Evolutionary conservation across 2,113 vertebrate genomes (phyloP), one percentile per base, ranked within the genome.

Genomic region (Anser brachyrhynchus): DNA sequence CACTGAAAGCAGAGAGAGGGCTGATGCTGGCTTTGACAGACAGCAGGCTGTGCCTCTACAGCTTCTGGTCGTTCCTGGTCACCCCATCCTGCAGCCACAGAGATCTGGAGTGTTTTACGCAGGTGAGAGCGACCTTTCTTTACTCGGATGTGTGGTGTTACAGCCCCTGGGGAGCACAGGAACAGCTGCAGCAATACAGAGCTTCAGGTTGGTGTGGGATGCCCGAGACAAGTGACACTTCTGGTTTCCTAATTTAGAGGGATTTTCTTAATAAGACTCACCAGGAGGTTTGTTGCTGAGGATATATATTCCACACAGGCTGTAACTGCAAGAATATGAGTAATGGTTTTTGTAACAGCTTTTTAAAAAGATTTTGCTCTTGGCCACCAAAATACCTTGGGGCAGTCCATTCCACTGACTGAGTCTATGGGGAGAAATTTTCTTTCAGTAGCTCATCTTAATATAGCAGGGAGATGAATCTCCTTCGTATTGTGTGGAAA

Each of bases 141-240:
- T 37, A n/a, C 21, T 41, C 39, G 35, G 16, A 15, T 21, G 10
- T 3, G 1, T 0, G 0, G 0, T 46, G 62, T 70, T 59, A n/a
- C 41, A 76, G 35, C 13, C 54, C 26, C 13, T 8, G 26, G 10
- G 52, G 25, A 16, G 25, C 6, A 3, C 10, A 31, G 7, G 28
- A 20, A 14, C 4, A 55, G 15, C 43, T 5, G 5, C 35, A 44
- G 59, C n/a, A 77, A 51, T n/a, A 39, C 11, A 67, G 84, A 67
- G 43, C 44, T 89, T 44, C 46, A 37, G 76, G 46, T 51, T 11
- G 26, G 62, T 8, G 28, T 31, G 28, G 69, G 55, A 33, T 0
- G 0, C 3, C n/a, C 16, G 28, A 85, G 55, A 67, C 9, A 89
- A 57, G 22, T 72, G 61, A 16, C 89, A 65, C 3, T 54, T 84